Percentiles rank a stretch among this genome's conserved stretches.
Evolutionary conservation across 1,140 invertebrate genomes (phyloP).

Genomic region (Arion vulgaris): DNA sequence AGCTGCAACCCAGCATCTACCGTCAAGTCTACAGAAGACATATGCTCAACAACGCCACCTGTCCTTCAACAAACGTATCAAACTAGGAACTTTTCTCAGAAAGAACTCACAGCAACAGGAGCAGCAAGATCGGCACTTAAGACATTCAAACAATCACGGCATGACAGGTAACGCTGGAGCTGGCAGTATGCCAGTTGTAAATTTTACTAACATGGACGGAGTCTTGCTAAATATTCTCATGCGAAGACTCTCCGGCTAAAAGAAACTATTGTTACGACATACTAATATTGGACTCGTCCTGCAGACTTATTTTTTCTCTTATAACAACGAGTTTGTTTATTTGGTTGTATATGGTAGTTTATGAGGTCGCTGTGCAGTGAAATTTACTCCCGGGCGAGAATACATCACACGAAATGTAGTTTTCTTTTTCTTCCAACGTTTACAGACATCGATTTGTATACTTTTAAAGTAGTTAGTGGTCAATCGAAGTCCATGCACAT

Average conservation of each 20-base stretch:
- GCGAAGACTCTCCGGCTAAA: background rate
- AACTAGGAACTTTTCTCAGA: background rate
- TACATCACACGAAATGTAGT: no score
- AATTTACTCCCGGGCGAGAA: no score
- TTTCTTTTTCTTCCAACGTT: no score
- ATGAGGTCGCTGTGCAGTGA: no score
- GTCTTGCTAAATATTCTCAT: background rate
- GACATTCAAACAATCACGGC: background rate
- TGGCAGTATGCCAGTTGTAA: background rate
- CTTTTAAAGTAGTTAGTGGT: no score
- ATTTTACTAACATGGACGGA: constrained; percentile 13
- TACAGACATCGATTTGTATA: no score
- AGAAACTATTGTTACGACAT: background rate
- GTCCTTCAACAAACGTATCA: background rate
- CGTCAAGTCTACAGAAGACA: background rate
- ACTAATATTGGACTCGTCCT: no score
- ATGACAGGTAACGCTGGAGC: background rate
- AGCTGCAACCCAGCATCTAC: background rate
- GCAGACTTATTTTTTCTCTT: no score
- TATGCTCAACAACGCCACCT: background rate
- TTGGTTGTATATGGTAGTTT: no score
- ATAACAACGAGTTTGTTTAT: no score
- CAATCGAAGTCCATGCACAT: no score
- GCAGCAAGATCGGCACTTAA: background rate
- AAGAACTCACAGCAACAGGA: background rate